Percentiles rank a stretch among this genome's conserved stretches.
phyloP scores from a whole-genome alignment of 2,888 invertebrate genomes.

The Trachelus troglodyta region DNA sequence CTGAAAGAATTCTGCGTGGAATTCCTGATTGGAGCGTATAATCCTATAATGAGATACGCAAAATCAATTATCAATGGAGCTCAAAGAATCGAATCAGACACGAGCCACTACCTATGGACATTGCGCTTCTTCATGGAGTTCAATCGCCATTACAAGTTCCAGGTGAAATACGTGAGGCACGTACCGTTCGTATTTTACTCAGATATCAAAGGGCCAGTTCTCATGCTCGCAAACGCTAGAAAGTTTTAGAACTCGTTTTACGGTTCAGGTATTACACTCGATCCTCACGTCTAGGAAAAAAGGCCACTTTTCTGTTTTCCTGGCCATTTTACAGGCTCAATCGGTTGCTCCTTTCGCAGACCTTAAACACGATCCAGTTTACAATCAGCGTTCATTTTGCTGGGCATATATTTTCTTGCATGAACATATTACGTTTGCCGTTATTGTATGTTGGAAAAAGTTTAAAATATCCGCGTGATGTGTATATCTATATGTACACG shows the following conservation, averaged over 20 bases:
- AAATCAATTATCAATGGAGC: conserved; percentile 79
- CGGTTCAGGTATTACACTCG: conserved; percentile 30
- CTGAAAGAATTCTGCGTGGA: conserved; percentile 95
- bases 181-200: conserved; percentile 26
- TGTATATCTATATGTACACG: no score
- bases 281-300: not conserved
- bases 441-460: not conserved
- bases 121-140: conserved; percentile 98
- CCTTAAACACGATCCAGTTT: not conserved
- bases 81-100: conserved; percentile 83
- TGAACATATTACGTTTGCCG: not conserved
- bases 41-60: conserved; percentile 89
- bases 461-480: no score
- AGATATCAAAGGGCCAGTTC: not conserved
- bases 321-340: not conserved
- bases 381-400: not conserved
- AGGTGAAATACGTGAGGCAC: conserved; percentile 90
- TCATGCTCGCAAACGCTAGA: conserved; percentile 19
- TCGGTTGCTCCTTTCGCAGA: not conserved
- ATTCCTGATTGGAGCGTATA: conserved; percentile 92
- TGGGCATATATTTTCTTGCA: not conserved
- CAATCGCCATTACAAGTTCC: conserved; percentile 87
- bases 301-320: not conserved
- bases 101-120: conserved; percentile 94
- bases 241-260: conserved; percentile 51